Evolutionary conservation across 1,140 invertebrate genomes (phyloP).

Genomic region (Liolophura sinensis): DNA sequence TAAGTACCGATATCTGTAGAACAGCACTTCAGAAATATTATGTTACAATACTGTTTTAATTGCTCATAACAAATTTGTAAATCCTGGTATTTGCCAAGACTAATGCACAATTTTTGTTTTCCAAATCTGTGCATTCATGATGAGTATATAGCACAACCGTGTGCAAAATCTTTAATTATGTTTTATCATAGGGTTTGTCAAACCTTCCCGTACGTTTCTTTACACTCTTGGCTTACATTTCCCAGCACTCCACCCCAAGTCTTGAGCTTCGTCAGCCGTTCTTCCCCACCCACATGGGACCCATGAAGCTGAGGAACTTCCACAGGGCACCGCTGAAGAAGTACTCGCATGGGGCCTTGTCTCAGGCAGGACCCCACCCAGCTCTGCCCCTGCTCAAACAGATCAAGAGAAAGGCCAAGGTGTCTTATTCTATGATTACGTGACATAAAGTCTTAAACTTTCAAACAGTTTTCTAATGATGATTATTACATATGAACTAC

Average conservation of each 20-base stretch:
- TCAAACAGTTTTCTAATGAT: too few species aligned
- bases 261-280: slow-evolving; percentile 92
- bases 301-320: slow-evolving; percentile 85
- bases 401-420: slow-evolving; percentile 89
- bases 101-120: neutral
- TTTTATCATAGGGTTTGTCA: neutral
- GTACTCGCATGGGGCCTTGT: slow-evolving; percentile 80
- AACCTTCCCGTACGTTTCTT: neutral
- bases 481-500: too few species aligned
- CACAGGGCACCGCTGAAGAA: slow-evolving; percentile 89
- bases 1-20: too few species aligned
- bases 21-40: too few species aligned
- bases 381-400: slow-evolving; percentile 84
- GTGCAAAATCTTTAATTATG: neutral
- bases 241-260: slow-evolving; percentile 97
- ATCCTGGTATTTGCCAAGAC: too few species aligned
- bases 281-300: slow-evolving; percentile 89
- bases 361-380: slow-evolving; percentile 63
- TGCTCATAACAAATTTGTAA: too few species aligned
- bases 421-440: slow-evolving; percentile 50
- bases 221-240: slow-evolving; percentile 61
- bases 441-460: too few species aligned
- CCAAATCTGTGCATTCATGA: neutral
- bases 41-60: too few species aligned
- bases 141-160: neutral